A percentile compares a stretch with the other conserved stretches of the same genome.
Evolutionary conservation across 2,797 vertebrate genomes (phyloP).

Genomic region (Acrossocheilus wenchowensis): DNA sequence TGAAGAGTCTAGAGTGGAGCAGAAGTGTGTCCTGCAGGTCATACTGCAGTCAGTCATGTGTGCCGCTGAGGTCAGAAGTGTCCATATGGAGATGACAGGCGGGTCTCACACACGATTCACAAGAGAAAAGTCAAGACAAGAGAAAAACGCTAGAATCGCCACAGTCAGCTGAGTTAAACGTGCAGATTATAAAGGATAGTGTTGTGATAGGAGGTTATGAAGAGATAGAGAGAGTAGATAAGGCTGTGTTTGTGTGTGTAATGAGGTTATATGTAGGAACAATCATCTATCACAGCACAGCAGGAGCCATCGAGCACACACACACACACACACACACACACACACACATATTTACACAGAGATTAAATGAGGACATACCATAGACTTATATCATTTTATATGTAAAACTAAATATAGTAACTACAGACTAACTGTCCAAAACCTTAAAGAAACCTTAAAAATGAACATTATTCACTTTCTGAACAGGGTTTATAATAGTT

Average conservation of each 20-base stretch:
- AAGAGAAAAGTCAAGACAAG: slow-evolving; percentile 11
- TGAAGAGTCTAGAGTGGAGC: slow-evolving; percentile 30
- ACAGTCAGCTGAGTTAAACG: neutral
- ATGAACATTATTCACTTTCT: neutral
- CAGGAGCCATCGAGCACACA: slow-evolving; percentile 3
- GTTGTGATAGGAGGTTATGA: neutral
- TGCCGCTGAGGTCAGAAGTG: neutral
- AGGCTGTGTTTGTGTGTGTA: slow-evolving; percentile 19
- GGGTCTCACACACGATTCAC: neutral
- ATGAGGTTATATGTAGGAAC: slow-evolving; percentile 25
- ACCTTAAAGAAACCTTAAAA: neutral
- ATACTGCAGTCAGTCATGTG: slow-evolving; percentile 13
- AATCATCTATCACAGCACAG: neutral
- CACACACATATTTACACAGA: neutral
- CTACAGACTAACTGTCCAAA: neutral
- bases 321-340: neutral
- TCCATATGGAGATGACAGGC: slow-evolving; percentile 30
- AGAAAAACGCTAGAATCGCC: neutral
- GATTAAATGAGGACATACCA: slow-evolving; percentile 13
- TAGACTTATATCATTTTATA: neutral
- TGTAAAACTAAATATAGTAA: neutral
- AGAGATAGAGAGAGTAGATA: neutral
- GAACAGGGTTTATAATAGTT: neutral
- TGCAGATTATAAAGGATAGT: neutral
- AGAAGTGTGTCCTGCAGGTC: slow-evolving; percentile 33